A percentile compares a stretch with the other conserved stretches of the same genome.
Evolutionary conservation across 2,888 invertebrate species (phyloP).

Genomic region (Andrena bucephala): DNA sequence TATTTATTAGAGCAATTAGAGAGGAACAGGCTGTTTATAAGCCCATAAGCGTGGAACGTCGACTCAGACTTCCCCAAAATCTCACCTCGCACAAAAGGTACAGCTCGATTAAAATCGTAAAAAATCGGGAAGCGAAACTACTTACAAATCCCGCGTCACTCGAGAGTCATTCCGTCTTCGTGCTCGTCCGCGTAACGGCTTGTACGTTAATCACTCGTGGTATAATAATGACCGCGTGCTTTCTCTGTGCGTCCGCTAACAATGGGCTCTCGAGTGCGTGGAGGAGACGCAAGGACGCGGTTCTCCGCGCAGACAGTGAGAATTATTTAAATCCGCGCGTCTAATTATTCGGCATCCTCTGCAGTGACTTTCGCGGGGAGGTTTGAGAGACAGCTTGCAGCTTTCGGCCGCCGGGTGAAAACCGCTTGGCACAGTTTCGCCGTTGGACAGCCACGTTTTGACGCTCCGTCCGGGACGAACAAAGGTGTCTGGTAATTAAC

Average conservation of each 20-base stretch:
- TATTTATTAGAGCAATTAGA: too few relatives aligned
- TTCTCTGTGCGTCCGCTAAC: slow-evolving; percentile 61
- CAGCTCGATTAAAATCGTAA: too few relatives aligned
- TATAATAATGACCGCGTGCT: slow-evolving; percentile 64
- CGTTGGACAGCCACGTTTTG: not conserved
- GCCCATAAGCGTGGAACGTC: too few relatives aligned
- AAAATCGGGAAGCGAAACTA: too few relatives aligned
- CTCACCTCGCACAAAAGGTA: too few relatives aligned
- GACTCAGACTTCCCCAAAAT: too few relatives aligned
- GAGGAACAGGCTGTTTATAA: too few relatives aligned
- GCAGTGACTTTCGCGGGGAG: slow-evolving; percentile 30
- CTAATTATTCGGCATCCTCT: slow-evolving; percentile 43
- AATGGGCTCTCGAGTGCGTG: slow-evolving; percentile 53
- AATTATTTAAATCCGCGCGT: slow-evolving; percentile 60
- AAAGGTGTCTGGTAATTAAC: slow-evolving; percentile 17
- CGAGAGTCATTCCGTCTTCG: not conserved
- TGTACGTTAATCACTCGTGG: slow-evolving; percentile 58
- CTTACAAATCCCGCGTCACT: not conserved
- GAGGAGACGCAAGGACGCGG: slow-evolving; percentile 58
- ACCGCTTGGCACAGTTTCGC: slow-evolving; percentile 47
- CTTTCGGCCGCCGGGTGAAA: slow-evolving; percentile 40
- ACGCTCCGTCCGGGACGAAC: slow-evolving; percentile 4
- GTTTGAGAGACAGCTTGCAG: slow-evolving; percentile 15
- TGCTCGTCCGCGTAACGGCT: not conserved
- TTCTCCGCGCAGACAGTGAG: slow-evolving; percentile 54